These are phyloP conservation scores for Mobula hypostoma DNA, from an alignment of 2,113 vertebrate genomes.

Conservation along the genomic window DNA sequence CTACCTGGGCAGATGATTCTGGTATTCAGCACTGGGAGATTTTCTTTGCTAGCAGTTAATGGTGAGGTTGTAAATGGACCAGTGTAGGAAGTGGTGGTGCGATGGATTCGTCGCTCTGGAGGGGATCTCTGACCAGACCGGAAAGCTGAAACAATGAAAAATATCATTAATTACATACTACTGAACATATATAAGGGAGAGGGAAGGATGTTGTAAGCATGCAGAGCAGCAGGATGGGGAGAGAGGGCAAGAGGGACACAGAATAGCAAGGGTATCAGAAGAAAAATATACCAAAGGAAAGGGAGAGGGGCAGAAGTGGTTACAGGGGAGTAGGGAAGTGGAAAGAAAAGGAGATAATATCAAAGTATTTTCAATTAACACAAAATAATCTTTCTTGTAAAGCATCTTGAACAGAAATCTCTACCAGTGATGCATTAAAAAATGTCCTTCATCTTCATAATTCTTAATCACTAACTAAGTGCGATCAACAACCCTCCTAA, in stretches of 20 bases:
- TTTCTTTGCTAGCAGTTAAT: constrained; percentile 83
- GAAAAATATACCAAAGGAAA: no score
- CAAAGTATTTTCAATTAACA: not conserved
- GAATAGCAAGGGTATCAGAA: no score
- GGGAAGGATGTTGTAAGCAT: not conserved
- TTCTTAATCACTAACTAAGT: not conserved
- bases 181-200: not conserved
- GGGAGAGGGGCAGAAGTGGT: no score
- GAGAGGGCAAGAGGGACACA: no score
- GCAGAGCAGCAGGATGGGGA: no score
- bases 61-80: constrained; percentile 73
- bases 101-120: constrained; percentile 68
- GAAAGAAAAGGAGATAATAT: not conserved
- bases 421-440: not conserved
- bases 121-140: constrained; percentile 71
- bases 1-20: constrained; percentile 95
- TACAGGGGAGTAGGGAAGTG: no score
- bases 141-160: constrained; percentile 48
- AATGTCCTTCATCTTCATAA: not conserved
- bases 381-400: not conserved
- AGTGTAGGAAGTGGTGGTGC: constrained; percentile 67
- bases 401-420: not conserved
- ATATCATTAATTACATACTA: not conserved
- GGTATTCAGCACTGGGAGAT: constrained; percentile 93
- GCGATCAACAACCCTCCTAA: not conserved